Percentiles rank a stretch among this genome's conserved stretches.
Evolutionary conservation across 35 echinoderm and acorn worm genomes (phyloP).

Genomic region (Ptychodera flava): DNA sequence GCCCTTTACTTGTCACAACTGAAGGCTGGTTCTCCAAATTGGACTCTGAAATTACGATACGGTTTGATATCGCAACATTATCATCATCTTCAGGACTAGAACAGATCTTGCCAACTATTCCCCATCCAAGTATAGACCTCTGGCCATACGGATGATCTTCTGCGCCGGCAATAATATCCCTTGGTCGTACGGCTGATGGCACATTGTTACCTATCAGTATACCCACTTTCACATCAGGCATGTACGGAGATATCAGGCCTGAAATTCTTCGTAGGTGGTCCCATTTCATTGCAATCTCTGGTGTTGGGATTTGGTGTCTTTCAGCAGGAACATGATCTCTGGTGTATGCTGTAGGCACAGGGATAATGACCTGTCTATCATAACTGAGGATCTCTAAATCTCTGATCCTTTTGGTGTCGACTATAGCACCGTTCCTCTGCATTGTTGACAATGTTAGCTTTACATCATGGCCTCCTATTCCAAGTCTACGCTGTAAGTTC

Average conservation of each 20-base stretch:
- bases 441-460: constrained; percentile 1
- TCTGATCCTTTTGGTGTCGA: not conserved
- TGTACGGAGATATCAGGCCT: not conserved
- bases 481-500: not conserved
- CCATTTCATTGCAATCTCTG: not conserved
- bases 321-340: not conserved
- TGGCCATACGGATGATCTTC: constrained; percentile 45
- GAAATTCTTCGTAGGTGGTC: not conserved
- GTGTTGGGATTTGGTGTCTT: constrained; percentile 8
- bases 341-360: not conserved
- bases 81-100: not conserved
- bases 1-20: too few relatives aligned
- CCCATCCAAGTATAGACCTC: constrained; percentile 36
- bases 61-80: too few relatives aligned
- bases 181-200: constrained; percentile 11
- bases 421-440: not conserved
- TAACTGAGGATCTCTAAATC: not conserved
- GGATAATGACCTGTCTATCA: not conserved
- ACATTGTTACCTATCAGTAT: constrained; percentile 4
- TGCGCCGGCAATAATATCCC: constrained; percentile 24
- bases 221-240: not conserved
- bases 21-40: too few relatives aligned
- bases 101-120: constrained; percentile 26
- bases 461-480: not conserved
- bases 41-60: too few relatives aligned